Evolutionary conservation across 2,888 invertebrate genomes (phyloP), one percentile per base, ranked within the genome.

Genomic region (Parnassius glacialis): DNA sequence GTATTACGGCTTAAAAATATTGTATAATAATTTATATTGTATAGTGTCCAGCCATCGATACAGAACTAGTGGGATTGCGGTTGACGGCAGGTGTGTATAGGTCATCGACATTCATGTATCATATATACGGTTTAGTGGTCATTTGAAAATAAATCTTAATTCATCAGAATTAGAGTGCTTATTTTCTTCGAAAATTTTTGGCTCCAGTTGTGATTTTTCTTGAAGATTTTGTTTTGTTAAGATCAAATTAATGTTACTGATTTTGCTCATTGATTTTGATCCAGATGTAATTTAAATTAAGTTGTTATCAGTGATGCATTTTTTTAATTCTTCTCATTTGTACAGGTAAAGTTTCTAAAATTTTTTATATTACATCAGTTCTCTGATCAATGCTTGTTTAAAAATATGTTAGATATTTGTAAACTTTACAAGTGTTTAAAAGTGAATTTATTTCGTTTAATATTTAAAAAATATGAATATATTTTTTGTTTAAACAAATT

Each of bases 61-160:
- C 63, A 52, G 56, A 55, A 42, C 67, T 69, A 67, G 74, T 74
- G 68, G 68, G 68, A 70, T 72, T 72, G 74, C 70, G 73, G 74
- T 74, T 74, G 66, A 64, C 66, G 70, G 71, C 74, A 74, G 74
- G 74, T 74, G 74, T 68, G 70, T 70, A 59, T 71, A 66, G 74
- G 74, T 74, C 74, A 74, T 73, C 74, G 74, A 74, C 74, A 71
- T 74, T 70, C 68, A 70, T 70, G 67, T 72, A 69, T 67, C 74
- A 66, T 67, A 69, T 68, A 67, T 64, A 51, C 66, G 56, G 43
- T 34, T 44, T 1, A 48, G 9, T n/a, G n/a, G 34, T 9, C 57
- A 59, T 52, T 43, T 16, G 25, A 67, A 64, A 63, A 45, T 64
- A 20, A 55, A 61, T 64, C 60, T 57, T 68, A 66, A 2, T 10